A percentile compares a stretch with the other conserved stretches of the same genome.
These are phyloP conservation scores for Trematomus loennbergii DNA, from an alignment of 2,113 vertebrate genomes.

Conservation along the genomic window DNA sequence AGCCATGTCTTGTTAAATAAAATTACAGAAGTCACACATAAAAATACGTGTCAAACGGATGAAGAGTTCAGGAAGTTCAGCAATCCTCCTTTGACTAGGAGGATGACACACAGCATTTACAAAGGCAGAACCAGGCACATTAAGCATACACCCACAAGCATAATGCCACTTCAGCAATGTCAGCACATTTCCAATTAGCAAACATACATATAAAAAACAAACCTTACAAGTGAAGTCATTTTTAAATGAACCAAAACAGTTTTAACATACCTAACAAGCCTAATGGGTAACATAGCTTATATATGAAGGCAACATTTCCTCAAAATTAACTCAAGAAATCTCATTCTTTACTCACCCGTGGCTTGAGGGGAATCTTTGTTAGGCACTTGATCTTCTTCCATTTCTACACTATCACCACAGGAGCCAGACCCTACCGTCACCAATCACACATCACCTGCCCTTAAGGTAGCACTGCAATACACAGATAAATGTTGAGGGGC, in stretches of 20 bases:
- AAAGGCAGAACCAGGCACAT: conserved; percentile 23
- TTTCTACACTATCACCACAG: conserved; percentile 43
- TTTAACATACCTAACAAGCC: background rate
- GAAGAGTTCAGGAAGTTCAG: conserved; percentile 75
- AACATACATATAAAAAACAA: background rate
- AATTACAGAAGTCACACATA: conserved; percentile 48
- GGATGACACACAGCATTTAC: conserved; percentile 40
- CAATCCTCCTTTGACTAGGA: conserved; percentile 38
- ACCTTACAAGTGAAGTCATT: no score
- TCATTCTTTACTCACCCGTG: conserved; percentile 62
- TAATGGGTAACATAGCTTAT: background rate
- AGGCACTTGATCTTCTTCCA: conserved; percentile 66
- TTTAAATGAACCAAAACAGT: background rate
- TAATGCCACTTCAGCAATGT: background rate
- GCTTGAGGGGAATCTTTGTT: conserved; percentile 54
- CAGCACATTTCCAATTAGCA: conserved; percentile 8
- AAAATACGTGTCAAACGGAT: conserved; percentile 44
- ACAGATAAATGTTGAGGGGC: background rate
- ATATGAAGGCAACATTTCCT: background rate
- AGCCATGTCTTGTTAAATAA: conserved; percentile 6
- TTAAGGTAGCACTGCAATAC: background rate
- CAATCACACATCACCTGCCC: conserved; percentile 31
- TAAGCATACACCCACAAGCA: conserved; percentile 16
- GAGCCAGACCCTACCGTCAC: conserved; percentile 26
- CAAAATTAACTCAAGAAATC: background rate